Base-by-base conservation (phyloP, 2,888 invertebrate genomes). In the Dryococelus australis region DNA sequence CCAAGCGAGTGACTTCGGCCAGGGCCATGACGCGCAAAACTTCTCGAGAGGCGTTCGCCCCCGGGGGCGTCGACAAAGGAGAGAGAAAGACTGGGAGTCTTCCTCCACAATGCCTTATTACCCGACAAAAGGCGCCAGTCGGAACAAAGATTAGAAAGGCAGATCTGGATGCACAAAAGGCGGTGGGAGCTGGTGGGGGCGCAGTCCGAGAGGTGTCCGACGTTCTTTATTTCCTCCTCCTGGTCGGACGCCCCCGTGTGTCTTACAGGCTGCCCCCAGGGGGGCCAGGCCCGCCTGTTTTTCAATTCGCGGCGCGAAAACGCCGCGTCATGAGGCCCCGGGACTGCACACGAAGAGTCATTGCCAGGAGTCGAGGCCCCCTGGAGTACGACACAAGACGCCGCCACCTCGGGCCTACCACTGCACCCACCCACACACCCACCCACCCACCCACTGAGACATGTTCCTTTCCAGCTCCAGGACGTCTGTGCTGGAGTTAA, bases 241-340 rank as follows among this genome's bases (percentile, higher is more conserved):
- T 8, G n/a, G 65, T 47, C 47, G 65, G 24, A 20, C 51, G 13
- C 13, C 65, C 20, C 12, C 65, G 65, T n/a, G 65, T 65, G 65
- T 65, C 65, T 65, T 47, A 47, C 47, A 16, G 10, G 20, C 13
- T 9, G 20, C 13, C n/a, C 65, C 65, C 10, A 24, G 65, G 65
- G 65, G 20, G 65, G 8, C n/a, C 65, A 8, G 47, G 47, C 12
- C 12, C 47, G 10, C 16, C 16, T 47, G 1, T 47, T 24, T 65
- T 65, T 65, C 65, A 65, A 65, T 65, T 65, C 65, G 65, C 65
- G 65, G 65, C 65, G 65, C 65, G 65, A 65, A 51, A 65, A 65
- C 65, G 65, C 65, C 65, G 2, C 65, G 65, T 65, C 65, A 65
- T 65, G 10, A 8, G 65, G 24, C 65, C 65, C 24, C 47, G 47